These are phyloP conservation scores for Oostethus manadensis DNA, from an alignment of 2,113 vertebrate genomes.

Conservation along the genomic window DNA sequence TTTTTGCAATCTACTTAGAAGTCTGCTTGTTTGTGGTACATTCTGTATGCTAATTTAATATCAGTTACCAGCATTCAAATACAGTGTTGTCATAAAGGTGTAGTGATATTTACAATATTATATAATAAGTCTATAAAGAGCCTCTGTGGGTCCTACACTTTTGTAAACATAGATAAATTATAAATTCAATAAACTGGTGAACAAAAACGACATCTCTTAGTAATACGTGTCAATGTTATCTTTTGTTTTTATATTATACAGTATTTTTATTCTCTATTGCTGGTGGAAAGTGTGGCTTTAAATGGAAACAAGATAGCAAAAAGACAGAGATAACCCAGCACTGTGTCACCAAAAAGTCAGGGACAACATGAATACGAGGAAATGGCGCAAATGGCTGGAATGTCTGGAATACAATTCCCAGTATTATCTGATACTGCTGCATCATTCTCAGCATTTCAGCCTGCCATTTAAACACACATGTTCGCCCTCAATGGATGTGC, in stretches of 20 bases:
- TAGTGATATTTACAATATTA: conserved; percentile 33
- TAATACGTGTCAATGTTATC: not conserved
- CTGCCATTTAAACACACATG: not conserved
- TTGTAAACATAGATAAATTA: conserved; percentile 34
- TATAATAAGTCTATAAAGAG: conserved; percentile 46
- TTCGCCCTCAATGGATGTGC: not conserved
- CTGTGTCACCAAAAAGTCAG: conserved; percentile 53
- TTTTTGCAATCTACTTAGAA: conserved; percentile 29
- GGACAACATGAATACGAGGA: conserved; percentile 66
- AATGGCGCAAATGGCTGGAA: conserved; percentile 24
- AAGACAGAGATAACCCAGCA: conserved; percentile 37
- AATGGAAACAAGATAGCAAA: conserved; percentile 8
- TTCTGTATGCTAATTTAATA: conserved; percentile 64
- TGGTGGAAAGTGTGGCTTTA: conserved; percentile 14
- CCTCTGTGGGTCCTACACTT: conserved; percentile 20
- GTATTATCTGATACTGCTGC: conserved; percentile 32
- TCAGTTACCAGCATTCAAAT: conserved; percentile 45
- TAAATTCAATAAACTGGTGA: conserved; percentile 52
- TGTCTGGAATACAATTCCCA: conserved; percentile 43
- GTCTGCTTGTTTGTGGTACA: conserved; percentile 72
- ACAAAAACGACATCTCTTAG: not conserved
- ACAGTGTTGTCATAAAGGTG: conserved; percentile 48
- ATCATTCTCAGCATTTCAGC: conserved; percentile 7
- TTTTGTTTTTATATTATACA: not conserved
- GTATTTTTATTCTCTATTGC: conserved; percentile 5